Evolutionary conservation across 2,113 vertebrate genomes (phyloP).

Genomic region (Athene noctua): DNA sequence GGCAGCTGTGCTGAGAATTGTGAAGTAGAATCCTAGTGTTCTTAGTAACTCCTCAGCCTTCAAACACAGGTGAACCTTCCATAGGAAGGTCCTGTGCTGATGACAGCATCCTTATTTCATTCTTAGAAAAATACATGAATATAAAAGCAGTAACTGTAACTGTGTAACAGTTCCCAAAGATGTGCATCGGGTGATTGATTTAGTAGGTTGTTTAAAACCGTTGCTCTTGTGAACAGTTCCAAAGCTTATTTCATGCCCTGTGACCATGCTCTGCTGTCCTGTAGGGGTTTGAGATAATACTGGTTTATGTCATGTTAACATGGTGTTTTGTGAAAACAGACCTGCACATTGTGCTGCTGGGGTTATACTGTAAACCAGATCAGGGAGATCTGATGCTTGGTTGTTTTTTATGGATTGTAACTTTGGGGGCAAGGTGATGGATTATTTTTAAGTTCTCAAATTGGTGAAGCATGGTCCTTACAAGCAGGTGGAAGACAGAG

Average conservation of each 20-base stretch:
- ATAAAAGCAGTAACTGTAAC: not conserved
- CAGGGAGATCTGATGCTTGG: not conserved
- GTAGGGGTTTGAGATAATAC: rapidly evolving
- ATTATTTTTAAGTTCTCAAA: not conserved
- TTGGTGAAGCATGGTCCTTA: not conserved
- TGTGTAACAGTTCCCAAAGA: not conserved
- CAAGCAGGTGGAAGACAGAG: not conserved
- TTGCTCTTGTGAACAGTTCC: not conserved
- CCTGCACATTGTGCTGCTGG: not conserved
- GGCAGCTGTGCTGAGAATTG: not conserved
- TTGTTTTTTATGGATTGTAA: not conserved
- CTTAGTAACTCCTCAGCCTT: not conserved
- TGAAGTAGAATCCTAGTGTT: not conserved
- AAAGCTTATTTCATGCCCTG: not conserved
- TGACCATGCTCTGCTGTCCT: too few relatives aligned
- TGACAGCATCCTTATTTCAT: not conserved
- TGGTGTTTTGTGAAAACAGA: not conserved
- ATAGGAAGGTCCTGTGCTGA: not conserved
- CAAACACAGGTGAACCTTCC: not conserved
- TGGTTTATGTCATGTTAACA: not conserved
- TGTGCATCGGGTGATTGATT: not conserved
- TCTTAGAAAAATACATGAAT: not conserved
- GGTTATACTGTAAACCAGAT: not conserved
- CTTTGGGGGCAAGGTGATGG: not conserved
- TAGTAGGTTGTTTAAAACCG: not conserved